Base-by-base conservation (phyloP, 1,140 invertebrate species). In the Cotesia glomerata region DNA sequence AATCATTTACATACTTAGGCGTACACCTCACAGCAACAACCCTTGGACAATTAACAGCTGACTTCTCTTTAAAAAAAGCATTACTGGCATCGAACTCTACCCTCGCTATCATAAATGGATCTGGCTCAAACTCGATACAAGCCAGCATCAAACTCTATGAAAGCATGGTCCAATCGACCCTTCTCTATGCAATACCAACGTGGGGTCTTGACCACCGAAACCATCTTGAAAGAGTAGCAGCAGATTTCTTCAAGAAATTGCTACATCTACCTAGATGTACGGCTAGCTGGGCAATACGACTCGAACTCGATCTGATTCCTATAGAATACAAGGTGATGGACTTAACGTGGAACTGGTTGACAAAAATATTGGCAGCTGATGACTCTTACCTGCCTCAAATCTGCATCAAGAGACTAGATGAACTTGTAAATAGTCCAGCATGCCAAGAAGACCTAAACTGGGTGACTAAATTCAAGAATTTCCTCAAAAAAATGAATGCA, bases 401-500 rank as follows among this genome's bases (percentile, higher is more conserved):
- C n/a, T 69, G 68, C 56, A 58, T 69, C 1, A n/a, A 2, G 11
- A 69, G 68, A 0, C 68, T 59, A 36, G 9, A 58, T 58, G 56
- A 58, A 16, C 34, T 69, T 36, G 68, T 52, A 5, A 58, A 69
- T 35, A 69, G 18, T 52, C 39, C 51, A 69, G 54, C 56, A 32
- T 26, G 11, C 32, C 26, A 32, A 58, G 34, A 16, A n/a, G 56
- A 69, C 14, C 35, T 58, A 16, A 69, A 69, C 39, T 69, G 68
- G 68, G 68, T 51, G 8, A 34, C 68, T 11, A 13, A 69, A 69
- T 69, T 69, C 68, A 56, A 52, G 51, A 35, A 18, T 14, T 69
- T 69, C 26, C 68, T 69, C n/a, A 5, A 32, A 13, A 36, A 69
- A 69, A 36, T 51, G 35, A 39, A 69, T 5, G 49, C 35, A 36